Conservation (phyloP, 2,888 invertebrate genomes). For the Thereva unica region DNA sequence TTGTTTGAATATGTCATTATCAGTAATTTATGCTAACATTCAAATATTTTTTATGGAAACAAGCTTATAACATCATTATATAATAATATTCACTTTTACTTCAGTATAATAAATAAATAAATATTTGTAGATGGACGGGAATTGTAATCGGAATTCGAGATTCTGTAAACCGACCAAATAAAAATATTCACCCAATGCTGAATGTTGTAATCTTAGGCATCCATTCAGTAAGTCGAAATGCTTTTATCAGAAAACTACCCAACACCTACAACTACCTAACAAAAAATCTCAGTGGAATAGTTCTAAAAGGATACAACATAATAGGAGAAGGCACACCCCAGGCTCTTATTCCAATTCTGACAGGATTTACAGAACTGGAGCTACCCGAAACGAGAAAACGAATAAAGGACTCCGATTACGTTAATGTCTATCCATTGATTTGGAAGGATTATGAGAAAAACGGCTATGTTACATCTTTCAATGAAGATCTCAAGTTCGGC, state of each 20-base stretch:
- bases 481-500: conserved; percentile 84
- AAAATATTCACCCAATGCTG: conserved; percentile 49
- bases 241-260: conserved; percentile 78
- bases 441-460: conserved; percentile 77
- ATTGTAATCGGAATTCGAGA: conserved; percentile 67
- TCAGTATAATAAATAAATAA: no score
- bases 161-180: conserved; percentile 49
- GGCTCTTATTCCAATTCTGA: conserved; percentile 83
- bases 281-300: conserved; percentile 64
- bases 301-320: conserved; percentile 80
- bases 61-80: no score
- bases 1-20: no score
- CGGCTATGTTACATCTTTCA: conserved; percentile 79
- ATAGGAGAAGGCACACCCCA: conserved; percentile 87
- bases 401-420: conserved; percentile 64
- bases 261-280: conserved; percentile 72
- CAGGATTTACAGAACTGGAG: conserved; percentile 84
- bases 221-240: conserved; percentile 84
- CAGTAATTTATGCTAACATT: no score
- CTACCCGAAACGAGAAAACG: conserved; percentile 81
- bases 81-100: no score
- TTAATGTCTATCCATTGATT: conserved; percentile 82
- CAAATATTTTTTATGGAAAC: no score
- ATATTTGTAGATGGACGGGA: conserved; percentile 64
- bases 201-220: conserved; percentile 86